A percentile compares a stretch with the other conserved stretches of the same genome.
These are phyloP conservation scores for Prolemur simus DNA, from an alignment of 2,113 vertebrate genomes.

Conservation along the genomic window DNA sequence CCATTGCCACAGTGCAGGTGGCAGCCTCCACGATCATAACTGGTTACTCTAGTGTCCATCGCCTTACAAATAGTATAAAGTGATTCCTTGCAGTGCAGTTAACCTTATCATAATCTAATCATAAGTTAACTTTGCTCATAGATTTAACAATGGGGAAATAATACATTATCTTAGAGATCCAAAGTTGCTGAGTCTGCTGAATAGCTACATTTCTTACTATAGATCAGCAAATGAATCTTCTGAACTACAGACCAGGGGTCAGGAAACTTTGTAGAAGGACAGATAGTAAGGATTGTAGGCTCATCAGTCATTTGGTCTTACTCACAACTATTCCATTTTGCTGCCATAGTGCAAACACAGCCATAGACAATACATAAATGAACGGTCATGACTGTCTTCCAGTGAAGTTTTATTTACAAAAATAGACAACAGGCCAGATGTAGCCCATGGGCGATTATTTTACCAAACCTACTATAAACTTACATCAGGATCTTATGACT, in stretches of 20 bases:
- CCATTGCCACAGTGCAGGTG: rapidly evolving
- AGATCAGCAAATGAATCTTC: background rate
- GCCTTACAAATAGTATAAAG: background rate
- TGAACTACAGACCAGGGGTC: background rate
- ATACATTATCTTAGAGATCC: background rate
- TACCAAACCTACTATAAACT: background rate
- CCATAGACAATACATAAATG: background rate
- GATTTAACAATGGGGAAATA: background rate
- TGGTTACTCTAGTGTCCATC: background rate
- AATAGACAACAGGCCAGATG: background rate
- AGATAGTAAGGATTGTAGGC: background rate
- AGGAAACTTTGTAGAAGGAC: background rate
- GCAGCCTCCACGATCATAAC: background rate
- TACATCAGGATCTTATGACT: background rate
- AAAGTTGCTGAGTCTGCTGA: background rate
- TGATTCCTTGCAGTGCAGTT: background rate
- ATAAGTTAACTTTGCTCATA: background rate
- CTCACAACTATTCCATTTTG: background rate
- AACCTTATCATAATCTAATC: background rate
- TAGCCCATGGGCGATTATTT: background rate
- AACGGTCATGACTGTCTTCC: background rate
- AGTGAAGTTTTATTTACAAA: conserved; percentile 2
- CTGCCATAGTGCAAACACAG: background rate
- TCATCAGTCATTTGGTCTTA: background rate
- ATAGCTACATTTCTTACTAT: background rate